These are phyloP conservation scores for Pachyramphus minor DNA, from an alignment of 2,113 vertebrate species.

Conservation along the genomic window DNA sequence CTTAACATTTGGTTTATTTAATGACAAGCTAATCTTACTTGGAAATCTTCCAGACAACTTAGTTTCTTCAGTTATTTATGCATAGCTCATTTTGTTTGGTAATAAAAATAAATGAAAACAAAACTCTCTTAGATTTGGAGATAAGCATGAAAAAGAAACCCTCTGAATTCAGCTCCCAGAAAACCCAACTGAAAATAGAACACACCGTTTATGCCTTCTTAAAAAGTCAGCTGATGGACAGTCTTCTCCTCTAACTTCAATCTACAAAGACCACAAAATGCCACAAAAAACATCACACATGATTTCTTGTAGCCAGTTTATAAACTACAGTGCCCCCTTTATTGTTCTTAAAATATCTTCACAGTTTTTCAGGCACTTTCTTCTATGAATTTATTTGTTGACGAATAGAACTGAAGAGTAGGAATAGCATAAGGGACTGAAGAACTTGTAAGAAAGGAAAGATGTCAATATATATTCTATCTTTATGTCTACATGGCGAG, in stretches of 20 bases:
- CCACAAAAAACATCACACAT: not conserved
- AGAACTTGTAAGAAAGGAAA: not conserved
- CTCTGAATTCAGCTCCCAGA: not conserved
- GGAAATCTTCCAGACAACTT: not conserved
- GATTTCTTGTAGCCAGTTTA: not conserved
- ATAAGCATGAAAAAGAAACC: not conserved
- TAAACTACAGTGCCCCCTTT: not conserved
- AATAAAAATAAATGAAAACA: slow-evolving; percentile 15
- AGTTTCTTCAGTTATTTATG: not conserved
- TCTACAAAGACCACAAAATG: no score
- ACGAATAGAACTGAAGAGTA: not conserved
- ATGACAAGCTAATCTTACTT: not conserved
- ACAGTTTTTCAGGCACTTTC: not conserved
- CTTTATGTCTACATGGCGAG: not conserved
- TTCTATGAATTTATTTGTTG: not conserved
- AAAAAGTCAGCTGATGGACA: slow-evolving; percentile 24
- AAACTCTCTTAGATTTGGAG: not conserved
- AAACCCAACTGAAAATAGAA: not conserved
- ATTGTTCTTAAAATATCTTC: not conserved
- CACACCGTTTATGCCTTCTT: not conserved
- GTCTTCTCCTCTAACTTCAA: not conserved
- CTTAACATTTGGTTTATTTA: slow-evolving; percentile 5
- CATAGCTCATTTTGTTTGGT: not conserved
- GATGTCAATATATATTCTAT: not conserved
- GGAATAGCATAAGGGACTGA: not conserved